These are phyloP conservation scores for Homarus americanus DNA, from an alignment of 1,140 invertebrate species.

Conservation along the genomic window DNA sequence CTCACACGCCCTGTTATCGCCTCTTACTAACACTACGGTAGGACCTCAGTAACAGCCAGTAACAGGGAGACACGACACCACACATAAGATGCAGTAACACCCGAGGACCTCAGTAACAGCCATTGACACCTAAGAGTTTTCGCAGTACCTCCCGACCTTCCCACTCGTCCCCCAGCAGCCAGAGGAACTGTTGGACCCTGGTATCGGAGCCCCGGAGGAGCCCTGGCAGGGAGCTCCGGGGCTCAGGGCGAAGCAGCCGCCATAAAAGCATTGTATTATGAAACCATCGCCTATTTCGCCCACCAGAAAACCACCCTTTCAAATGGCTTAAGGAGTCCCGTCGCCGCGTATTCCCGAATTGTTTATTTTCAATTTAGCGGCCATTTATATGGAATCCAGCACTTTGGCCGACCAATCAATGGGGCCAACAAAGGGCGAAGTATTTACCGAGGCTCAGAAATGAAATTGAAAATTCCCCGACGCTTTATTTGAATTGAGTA, in stretches of 20 bases:
- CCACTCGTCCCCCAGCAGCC: neutral
- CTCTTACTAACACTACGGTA: too few species aligned
- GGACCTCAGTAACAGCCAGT: too few species aligned
- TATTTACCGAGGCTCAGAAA: conserved; percentile 74
- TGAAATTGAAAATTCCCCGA: conserved; percentile 73
- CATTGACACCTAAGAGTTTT: too few species aligned
- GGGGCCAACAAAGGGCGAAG: conserved; percentile 62
- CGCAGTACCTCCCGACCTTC: too few species aligned
- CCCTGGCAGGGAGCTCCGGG: conserved; percentile 4
- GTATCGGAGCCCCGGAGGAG: neutral
- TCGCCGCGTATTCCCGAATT: conserved; percentile 69
- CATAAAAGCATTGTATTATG: conserved; percentile 73
- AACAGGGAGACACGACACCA: too few species aligned
- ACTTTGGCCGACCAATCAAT: conserved; percentile 71
- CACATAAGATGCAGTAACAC: too few species aligned
- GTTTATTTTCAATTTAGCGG: conserved; percentile 74
- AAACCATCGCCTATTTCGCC: conserved; percentile 69
- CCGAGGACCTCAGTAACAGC: too few species aligned
- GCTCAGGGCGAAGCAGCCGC: conserved; percentile 35
- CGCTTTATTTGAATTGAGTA: conserved; percentile 74
- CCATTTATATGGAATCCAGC: conserved; percentile 73
- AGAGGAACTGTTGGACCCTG: neutral
- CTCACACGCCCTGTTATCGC: too few species aligned
- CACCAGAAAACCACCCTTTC: conserved; percentile 72
- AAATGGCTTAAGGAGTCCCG: conserved; percentile 71